Percentiles rank a stretch among this genome's conserved stretches.
phyloP scores from a whole-genome alignment of 2,888 invertebrate genomes.

The Corbicula japonica region DNA sequence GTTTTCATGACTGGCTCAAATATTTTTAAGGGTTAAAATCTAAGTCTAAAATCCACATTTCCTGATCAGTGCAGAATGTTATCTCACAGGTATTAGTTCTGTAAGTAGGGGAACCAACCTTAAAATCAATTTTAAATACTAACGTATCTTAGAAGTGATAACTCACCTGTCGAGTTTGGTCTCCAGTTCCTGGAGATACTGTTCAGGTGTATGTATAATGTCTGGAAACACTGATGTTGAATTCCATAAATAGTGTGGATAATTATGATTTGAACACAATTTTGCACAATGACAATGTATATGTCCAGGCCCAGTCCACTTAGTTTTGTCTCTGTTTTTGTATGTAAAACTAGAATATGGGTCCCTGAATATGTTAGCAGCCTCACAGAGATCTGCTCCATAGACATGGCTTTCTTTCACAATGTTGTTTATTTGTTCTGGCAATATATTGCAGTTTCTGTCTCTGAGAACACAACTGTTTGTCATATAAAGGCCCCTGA shows the following conservation, averaged over 20 bases:
- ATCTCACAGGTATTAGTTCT: too few relatives aligned
- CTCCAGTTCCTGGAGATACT: slow-evolving; percentile 89
- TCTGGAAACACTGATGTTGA: slow-evolving; percentile 87
- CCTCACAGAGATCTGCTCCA: slow-evolving; percentile 93
- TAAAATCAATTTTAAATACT: too few relatives aligned
- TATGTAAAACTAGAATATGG: slow-evolving; percentile 75
- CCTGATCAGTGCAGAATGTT: too few relatives aligned
- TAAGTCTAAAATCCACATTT: too few relatives aligned
- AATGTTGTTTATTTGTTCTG: slow-evolving; percentile 91
- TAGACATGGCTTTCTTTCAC: slow-evolving; percentile 94
- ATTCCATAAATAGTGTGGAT: slow-evolving; percentile 87
- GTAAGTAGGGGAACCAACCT: too few relatives aligned
- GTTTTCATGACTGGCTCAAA: too few relatives aligned
- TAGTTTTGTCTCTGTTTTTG: slow-evolving; percentile 64
- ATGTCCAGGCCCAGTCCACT: slow-evolving; percentile 87
- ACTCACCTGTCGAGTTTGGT: slow-evolving; percentile 88
- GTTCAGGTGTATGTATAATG: slow-evolving; percentile 89
- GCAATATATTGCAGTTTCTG: slow-evolving; percentile 90
- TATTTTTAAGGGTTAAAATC: too few relatives aligned
- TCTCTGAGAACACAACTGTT: slow-evolving; percentile 86
- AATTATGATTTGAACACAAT: slow-evolving; percentile 75
- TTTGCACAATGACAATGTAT: slow-evolving; percentile 88
- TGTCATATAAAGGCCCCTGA: slow-evolving; percentile 88
- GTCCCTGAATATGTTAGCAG: slow-evolving; percentile 87
- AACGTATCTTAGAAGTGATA: too few relatives aligned